phyloP scores from a whole-genome alignment of 2,113 vertebrate genomes.

The Ranitomeya imitator region DNA sequence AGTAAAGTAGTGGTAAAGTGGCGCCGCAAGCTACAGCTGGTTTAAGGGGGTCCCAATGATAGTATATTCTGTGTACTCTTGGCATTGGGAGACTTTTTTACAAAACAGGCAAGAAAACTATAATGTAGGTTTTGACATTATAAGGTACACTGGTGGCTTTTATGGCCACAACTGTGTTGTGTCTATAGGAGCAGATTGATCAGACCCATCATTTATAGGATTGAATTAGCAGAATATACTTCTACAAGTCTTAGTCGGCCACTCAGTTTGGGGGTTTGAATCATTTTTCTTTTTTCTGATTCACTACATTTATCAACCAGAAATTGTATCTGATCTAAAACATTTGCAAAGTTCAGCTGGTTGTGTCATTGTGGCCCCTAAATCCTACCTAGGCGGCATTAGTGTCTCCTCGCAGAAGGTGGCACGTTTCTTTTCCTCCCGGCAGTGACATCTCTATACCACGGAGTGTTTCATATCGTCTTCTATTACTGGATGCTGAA shows the following conservation, averaged over 20 bases:
- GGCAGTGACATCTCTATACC: constrained; percentile 31
- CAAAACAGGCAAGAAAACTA: no score
- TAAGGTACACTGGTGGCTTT: no score
- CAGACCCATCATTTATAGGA: not conserved
- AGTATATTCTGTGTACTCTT: no score
- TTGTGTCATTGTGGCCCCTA: constrained; percentile 15
- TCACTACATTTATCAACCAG: not conserved
- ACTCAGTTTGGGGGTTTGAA: not conserved
- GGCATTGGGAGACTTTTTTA: no score
- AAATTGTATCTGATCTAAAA: not conserved
- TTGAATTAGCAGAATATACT: not conserved
- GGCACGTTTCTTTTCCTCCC: constrained; percentile 39
- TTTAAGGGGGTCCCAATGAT: no score
- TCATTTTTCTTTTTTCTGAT: not conserved
- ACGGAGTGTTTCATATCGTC: constrained; percentile 9
- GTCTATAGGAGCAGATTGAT: not conserved
- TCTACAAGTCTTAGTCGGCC: not conserved
- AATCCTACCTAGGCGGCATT: not conserved
- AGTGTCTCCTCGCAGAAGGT: constrained; percentile 29
- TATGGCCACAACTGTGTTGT: not conserved
- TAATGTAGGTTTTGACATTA: no score
- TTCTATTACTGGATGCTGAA: constrained; percentile 39
- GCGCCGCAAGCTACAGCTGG: no score
- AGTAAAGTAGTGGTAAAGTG: no score
- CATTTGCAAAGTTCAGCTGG: constrained; percentile 13